These are phyloP conservation scores for Brenthis daphne DNA, from an alignment of 2,888 invertebrate species.

Conservation along the genomic window DNA sequence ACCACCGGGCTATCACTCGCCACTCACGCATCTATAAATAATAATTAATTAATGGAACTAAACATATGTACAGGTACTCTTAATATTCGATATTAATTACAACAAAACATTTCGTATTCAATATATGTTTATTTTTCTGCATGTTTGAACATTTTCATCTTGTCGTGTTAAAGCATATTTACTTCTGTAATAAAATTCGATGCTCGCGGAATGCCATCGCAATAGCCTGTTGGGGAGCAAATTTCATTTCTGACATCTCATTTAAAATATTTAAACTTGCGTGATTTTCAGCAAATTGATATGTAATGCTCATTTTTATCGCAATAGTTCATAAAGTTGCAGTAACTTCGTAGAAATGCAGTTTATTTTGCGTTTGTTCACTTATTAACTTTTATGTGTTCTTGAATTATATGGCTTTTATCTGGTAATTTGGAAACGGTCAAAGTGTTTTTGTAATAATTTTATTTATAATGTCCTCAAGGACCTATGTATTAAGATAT, in stretches of 20 bases:
- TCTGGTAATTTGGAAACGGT: no score
- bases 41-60: not conserved
- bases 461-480: no score
- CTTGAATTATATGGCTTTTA: no score
- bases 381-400: no score
- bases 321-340: not conserved
- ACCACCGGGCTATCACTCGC: no score
- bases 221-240: slow-evolving; percentile 26
- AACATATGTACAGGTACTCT: not conserved
- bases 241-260: slow-evolving; percentile 32
- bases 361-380: no score
- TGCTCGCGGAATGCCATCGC: slow-evolving; percentile 30
- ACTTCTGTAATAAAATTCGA: slow-evolving; percentile 35
- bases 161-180: slow-evolving; percentile 36
- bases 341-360: not conserved
- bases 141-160: slow-evolving; percentile 31
- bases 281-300: slow-evolving; percentile 25
- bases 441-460: no score
- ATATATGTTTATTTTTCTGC: slow-evolving; percentile 21
- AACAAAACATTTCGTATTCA: slow-evolving; percentile 23
- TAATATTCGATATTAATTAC: slow-evolving; percentile 8
- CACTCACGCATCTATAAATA: no score
- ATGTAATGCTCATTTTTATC: slow-evolving; percentile 15
- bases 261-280: slow-evolving; percentile 32
- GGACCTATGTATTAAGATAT: no score